A percentile compares a stretch with the other conserved stretches of the same genome.
phyloP scores from a whole-genome alignment of 2,113 vertebrate genomes.

The Malurus alboscapulatus region DNA sequence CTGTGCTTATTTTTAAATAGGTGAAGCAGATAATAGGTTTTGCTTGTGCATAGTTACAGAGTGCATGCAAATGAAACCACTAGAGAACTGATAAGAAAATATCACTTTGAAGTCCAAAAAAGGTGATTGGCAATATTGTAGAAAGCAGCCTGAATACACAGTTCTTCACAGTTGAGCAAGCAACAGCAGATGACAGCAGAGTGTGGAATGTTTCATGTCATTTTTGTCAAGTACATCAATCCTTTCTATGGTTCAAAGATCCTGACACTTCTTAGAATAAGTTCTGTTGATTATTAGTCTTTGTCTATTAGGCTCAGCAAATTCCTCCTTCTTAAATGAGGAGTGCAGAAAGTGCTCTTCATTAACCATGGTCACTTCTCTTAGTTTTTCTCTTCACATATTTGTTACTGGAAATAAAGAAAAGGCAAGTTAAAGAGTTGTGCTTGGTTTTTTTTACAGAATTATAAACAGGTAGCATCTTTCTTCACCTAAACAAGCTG shows the following conservation, averaged over 20 bases:
- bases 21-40: slow-evolving; percentile 56
- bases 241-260: neutral
- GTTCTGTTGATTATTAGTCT: slow-evolving; percentile 10
- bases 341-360: slow-evolving; percentile 46
- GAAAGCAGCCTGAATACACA: slow-evolving; percentile 63
- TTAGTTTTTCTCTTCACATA: neutral
- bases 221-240: neutral
- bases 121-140: slow-evolving; percentile 55
- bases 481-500: neutral
- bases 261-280: neutral
- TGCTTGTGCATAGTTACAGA: slow-evolving; percentile 60
- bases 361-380: neutral
- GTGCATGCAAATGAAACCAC: slow-evolving; percentile 70
- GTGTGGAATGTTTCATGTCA: slow-evolving; percentile 34
- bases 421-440: neutral
- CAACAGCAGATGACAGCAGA: slow-evolving; percentile 45
- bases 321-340: neutral
- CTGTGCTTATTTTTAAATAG: slow-evolving; percentile 62
- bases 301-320: slow-evolving; percentile 7
- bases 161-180: slow-evolving; percentile 72
- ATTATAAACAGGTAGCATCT: neutral
- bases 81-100: slow-evolving; percentile 60
- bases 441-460: neutral
- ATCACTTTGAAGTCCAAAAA: slow-evolving; percentile 62
- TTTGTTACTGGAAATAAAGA: slow-evolving; percentile 64